phyloP scores from a whole-genome alignment of 2,113 vertebrate species.

The Aptenodytes forsteri region DNA sequence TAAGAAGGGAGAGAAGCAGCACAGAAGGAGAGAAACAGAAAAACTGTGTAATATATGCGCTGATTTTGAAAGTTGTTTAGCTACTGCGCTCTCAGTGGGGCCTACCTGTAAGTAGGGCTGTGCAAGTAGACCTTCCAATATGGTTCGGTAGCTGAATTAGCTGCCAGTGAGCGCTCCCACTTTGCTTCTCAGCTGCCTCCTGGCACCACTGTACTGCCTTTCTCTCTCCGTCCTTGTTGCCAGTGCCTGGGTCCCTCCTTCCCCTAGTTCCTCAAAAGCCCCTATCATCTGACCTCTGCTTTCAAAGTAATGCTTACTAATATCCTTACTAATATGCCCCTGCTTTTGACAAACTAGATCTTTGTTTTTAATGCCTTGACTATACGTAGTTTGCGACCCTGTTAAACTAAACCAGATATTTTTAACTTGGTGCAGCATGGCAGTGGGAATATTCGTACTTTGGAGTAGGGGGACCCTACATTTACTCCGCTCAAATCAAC shows the following conservation, averaged over 20 bases:
- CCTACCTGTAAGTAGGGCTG: background rate
- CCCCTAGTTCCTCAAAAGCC: background rate
- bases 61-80: background rate
- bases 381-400: background rate
- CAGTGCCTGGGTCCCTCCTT: background rate
- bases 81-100: background rate
- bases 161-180: background rate
- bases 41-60: background rate
- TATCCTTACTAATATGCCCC: background rate
- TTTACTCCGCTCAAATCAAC: background rate
- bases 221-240: background rate
- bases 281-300: background rate
- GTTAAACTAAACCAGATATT: background rate
- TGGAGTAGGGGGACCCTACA: background rate
- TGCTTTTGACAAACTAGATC: background rate
- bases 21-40: background rate
- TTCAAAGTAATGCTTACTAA: background rate
- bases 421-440: background rate
- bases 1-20: background rate
- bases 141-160: accelerated
- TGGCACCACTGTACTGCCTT: too few relatives aligned
- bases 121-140: background rate
- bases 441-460: background rate
- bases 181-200: background rate
- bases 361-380: background rate